phyloP scores from a whole-genome alignment of 2,113 vertebrate genomes.

The Chlamydotis undulata region DNA sequence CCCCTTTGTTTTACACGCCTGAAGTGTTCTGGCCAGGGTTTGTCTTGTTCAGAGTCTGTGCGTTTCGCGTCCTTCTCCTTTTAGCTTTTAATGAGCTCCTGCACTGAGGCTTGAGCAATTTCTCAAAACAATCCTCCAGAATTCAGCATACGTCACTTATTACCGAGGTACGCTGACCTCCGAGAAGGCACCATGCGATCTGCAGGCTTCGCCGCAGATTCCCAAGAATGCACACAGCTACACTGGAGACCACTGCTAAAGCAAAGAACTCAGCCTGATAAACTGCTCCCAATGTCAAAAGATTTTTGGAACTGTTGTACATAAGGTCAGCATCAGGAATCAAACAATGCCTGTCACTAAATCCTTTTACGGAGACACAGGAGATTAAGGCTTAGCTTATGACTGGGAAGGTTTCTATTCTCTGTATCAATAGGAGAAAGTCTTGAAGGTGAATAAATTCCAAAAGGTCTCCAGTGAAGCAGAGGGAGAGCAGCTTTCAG shows the following conservation, averaged over 20 bases:
- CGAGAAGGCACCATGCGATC: neutral
- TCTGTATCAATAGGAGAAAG: neutral
- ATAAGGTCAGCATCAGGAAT: neutral
- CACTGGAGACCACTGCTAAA: neutral
- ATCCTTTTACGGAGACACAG: neutral
- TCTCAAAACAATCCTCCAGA: neutral
- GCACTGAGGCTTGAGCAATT: neutral
- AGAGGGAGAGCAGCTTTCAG: neutral
- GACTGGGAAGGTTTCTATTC: neutral
- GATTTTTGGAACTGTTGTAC: neutral
- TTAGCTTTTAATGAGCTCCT: conserved; percentile 12
- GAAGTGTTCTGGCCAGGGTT: neutral
- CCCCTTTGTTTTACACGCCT: neutral
- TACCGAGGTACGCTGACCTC: neutral
- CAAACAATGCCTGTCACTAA: neutral
- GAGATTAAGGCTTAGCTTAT: conserved; percentile 12
- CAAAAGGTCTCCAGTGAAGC: neutral
- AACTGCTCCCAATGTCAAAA: neutral
- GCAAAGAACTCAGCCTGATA: neutral
- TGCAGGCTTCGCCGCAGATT: neutral
- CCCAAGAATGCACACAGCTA: neutral
- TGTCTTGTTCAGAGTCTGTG: neutral
- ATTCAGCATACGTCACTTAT: neutral
- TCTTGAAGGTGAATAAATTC: conserved; percentile 14
- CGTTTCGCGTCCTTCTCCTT: neutral